These are phyloP conservation scores for Diorhabda carinulata DNA, from an alignment of 1,140 invertebrate species.

Conservation along the genomic window DNA sequence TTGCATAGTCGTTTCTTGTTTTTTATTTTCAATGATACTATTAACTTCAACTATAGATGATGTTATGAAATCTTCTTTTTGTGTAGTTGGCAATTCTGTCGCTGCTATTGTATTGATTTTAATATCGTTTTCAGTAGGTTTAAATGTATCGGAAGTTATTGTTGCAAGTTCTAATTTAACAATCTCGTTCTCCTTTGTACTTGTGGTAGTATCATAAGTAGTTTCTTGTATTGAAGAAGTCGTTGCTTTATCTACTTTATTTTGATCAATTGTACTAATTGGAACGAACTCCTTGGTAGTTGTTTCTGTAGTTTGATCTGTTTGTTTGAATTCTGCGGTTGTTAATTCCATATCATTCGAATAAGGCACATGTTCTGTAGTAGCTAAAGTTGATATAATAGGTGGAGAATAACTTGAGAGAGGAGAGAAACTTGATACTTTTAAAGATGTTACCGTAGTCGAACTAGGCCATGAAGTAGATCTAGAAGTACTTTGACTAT, in stretches of 20 bases:
- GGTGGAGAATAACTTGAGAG: constrained; percentile 6
- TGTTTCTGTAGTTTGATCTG: constrained; percentile 2
- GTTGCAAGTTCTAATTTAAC: too few relatives aligned
- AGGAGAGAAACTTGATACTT: not conserved
- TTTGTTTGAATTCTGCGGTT: not conserved
- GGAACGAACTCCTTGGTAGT: not conserved
- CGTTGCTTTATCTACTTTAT: not conserved
- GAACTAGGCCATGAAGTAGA: not conserved
- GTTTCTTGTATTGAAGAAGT: not conserved
- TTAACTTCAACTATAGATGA: not conserved
- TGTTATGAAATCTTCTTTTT: not conserved
- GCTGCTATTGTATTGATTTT: too few relatives aligned
- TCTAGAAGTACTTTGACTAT: constrained; percentile 26
- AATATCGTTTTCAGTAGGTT: too few relatives aligned
- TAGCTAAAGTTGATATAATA: not conserved
- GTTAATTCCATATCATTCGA: not conserved
- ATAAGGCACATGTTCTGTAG: too few relatives aligned
- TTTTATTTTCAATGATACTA: not conserved
- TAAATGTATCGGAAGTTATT: too few relatives aligned
- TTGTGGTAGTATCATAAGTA: not conserved
- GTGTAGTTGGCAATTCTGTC: not conserved
- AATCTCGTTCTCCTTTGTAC: too few relatives aligned
- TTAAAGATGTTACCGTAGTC: not conserved
- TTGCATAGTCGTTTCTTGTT: not conserved
- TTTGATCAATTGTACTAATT: not conserved